These are phyloP conservation scores for Drosophila quinaria DNA, from an alignment of 2,888 invertebrate species.

Conservation along the genomic window DNA sequence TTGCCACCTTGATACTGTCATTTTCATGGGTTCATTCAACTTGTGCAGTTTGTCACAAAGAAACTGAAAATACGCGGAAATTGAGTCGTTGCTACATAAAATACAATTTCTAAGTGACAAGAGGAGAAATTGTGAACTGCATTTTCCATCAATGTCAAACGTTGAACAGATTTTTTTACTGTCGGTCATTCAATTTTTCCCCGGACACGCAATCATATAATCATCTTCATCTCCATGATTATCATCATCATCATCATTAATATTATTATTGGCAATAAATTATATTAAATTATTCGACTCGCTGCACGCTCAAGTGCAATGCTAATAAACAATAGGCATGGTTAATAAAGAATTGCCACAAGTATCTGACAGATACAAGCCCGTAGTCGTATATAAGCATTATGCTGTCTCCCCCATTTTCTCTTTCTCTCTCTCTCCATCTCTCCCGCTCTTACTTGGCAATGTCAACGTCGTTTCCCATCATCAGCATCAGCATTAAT, in stretches of 20 bases:
- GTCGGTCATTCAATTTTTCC: constrained; percentile 1
- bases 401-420: constrained; percentile 31
- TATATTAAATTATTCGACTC: constrained; percentile 49
- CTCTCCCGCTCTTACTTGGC: constrained; percentile 9
- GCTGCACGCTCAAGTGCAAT: constrained; percentile 37
- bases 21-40: constrained; percentile 63
- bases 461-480: constrained; percentile 42
- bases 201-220: neutral
- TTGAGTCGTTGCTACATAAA: constrained; percentile 44
- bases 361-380: constrained; percentile 55
- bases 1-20: constrained; percentile 31
- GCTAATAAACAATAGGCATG: constrained; percentile 56
- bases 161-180: constrained; percentile 32
- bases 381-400: constrained; percentile 36
- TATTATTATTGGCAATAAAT: constrained; percentile 49
- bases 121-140: constrained; percentile 42
- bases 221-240: neutral
- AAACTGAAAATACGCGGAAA: constrained; percentile 56
- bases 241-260: constrained; percentile 32
- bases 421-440: neutral
- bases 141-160: constrained; percentile 62
- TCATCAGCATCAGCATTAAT: constrained; percentile 51
- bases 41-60: constrained; percentile 56
- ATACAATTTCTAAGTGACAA: constrained; percentile 66
- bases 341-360: constrained; percentile 59